Evolutionary conservation across 2,113 vertebrate genomes (phyloP).

Genomic region (Oryzias woworae): DNA sequence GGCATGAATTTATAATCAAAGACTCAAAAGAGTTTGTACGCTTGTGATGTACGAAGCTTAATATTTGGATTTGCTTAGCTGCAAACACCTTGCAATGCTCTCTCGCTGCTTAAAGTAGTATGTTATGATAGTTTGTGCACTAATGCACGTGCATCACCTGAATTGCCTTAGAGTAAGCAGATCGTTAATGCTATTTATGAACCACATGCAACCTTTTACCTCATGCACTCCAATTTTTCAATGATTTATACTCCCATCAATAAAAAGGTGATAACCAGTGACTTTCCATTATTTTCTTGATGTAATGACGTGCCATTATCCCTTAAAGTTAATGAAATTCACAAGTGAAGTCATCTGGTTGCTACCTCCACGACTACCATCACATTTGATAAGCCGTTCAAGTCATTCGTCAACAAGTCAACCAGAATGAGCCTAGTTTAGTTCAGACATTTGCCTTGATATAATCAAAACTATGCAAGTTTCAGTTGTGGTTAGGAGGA

Average conservation of each 20-base stretch:
- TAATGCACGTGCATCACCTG: no score
- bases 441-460: slow-evolving; percentile 52
- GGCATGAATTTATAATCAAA: slow-evolving; percentile 17
- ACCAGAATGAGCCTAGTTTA: slow-evolving; percentile 28
- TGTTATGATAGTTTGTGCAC: slow-evolving; percentile 3
- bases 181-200: not conserved
- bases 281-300: slow-evolving; percentile 34
- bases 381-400: slow-evolving; percentile 33
- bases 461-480: slow-evolving; percentile 29
- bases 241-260: slow-evolving; percentile 50
- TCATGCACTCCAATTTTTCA: slow-evolving; percentile 5
- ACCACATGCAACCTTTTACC: slow-evolving; percentile 4
- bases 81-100: not conserved
- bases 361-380: slow-evolving; percentile 27
- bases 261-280: slow-evolving; percentile 35
- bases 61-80: no score
- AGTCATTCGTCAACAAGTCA: slow-evolving; percentile 36
- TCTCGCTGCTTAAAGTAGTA: slow-evolving; percentile 31
- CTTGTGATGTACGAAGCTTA: no score
- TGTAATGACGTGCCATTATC: slow-evolving; percentile 27
- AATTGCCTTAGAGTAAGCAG: no score
- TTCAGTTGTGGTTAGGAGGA: slow-evolving; percentile 10
- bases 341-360: slow-evolving; percentile 30
- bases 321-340: slow-evolving; percentile 62
- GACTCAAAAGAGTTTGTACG: slow-evolving; percentile 1